These are phyloP conservation scores for Hemicordylus capensis DNA, from an alignment of 2,113 vertebrate species.

Conservation along the genomic window DNA sequence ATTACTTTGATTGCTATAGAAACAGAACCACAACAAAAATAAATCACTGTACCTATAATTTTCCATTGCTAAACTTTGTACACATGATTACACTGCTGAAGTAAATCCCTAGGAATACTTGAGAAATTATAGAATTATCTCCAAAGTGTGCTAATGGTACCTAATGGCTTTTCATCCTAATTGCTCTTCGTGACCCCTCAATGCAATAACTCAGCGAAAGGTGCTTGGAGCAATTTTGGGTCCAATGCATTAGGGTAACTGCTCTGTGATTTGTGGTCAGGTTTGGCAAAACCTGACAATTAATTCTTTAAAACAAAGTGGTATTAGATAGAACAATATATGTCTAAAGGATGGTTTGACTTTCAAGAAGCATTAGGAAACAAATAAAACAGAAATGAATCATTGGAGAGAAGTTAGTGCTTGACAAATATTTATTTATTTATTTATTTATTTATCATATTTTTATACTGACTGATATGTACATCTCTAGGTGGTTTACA, in stretches of 20 bases:
- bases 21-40: conserved; percentile 59
- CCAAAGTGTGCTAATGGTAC: conserved; percentile 43
- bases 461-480: no score
- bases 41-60: conserved; percentile 62
- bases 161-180: conserved; percentile 39
- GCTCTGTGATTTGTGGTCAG: conserved; percentile 39
- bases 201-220: conserved; percentile 24
- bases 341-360: fast-evolving
- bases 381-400: neutral
- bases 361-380: neutral
- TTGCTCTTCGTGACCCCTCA: conserved; percentile 45
- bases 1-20: conserved; percentile 69
- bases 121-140: conserved; percentile 62
- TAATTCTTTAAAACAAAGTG: conserved; percentile 36
- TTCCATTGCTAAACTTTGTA: conserved; percentile 54
- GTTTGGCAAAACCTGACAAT: conserved; percentile 52
- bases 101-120: conserved; percentile 50
- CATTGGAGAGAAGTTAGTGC: fast-evolving
- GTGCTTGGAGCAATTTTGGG: conserved; percentile 32
- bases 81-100: conserved; percentile 27
- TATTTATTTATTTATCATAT: no score
- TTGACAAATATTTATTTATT: neutral
- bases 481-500: no score
- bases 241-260: conserved; percentile 38
- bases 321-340: neutral